phyloP scores from a whole-genome alignment of 30 jellyfish, hydroid and myxozoan species.

The Rhopilema esculentum region DNA sequence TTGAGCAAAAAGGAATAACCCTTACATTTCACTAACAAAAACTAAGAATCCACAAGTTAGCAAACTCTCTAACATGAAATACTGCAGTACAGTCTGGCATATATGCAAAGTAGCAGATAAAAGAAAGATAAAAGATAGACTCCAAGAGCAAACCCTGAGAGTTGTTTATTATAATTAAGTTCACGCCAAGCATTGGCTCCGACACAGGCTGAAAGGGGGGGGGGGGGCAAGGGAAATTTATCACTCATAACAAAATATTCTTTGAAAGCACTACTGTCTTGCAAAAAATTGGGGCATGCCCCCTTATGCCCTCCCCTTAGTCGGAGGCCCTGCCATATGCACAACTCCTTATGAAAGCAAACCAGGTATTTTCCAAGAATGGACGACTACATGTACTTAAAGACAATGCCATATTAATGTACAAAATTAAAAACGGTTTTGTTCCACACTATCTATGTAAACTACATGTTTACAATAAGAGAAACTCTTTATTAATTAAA shows the following conservation, averaged over 20 bases:
- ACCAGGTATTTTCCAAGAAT: conserved; percentile 36
- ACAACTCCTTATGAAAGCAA: conserved; percentile 14
- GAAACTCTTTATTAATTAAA: conserved; percentile 43
- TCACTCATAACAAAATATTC: too few species aligned
- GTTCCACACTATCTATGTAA: conserved; percentile 32
- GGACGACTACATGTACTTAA: conserved; percentile 50
- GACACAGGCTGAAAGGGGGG: too few species aligned
- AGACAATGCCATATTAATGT: conserved; percentile 33
- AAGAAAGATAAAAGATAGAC: conserved; percentile 38
- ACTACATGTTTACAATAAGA: conserved; percentile 20
- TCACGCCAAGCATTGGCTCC: too few species aligned
- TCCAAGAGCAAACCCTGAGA: conserved; percentile 55
- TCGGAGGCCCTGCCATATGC: conserved; percentile 26
- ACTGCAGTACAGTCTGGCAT: conserved; percentile 54
- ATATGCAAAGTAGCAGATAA: conserved; percentile 43
- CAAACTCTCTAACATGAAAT: conserved; percentile 42
- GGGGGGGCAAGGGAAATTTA: too few species aligned
- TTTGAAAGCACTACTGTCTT: too few species aligned
- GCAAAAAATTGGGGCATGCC: too few species aligned
- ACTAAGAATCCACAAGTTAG: conserved; percentile 49
- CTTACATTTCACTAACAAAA: too few species aligned
- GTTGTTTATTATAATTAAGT: conserved; percentile 43
- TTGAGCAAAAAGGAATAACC: too few species aligned
- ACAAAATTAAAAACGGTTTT: conserved; percentile 30
- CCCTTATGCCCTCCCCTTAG: conserved; percentile 10